Percentiles rank a stretch among this genome's conserved stretches.
Evolutionary conservation across 2,113 vertebrate species (phyloP).

Genomic region (Uria aalge): DNA sequence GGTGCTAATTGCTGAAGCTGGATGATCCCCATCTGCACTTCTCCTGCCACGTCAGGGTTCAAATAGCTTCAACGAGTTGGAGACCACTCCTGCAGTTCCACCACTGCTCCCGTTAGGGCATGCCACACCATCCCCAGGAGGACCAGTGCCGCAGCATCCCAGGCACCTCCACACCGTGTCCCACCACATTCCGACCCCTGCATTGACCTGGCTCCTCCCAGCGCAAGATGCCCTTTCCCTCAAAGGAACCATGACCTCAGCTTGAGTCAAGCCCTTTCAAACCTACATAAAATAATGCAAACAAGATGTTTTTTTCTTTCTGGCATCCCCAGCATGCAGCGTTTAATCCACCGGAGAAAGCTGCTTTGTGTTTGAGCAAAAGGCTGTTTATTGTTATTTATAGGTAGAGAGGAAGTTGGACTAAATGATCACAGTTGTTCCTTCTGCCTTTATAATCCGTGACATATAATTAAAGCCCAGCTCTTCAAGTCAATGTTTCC

Average conservation of each 20-base stretch:
- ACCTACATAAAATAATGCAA: slow-evolving; percentile 6
- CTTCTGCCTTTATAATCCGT: slow-evolving; percentile 1
- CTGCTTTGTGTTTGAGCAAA: slow-evolving; percentile 33
- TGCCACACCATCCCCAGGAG: background rate
- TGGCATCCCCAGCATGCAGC: background rate
- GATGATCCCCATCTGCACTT: background rate
- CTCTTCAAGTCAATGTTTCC: background rate
- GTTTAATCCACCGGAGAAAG: slow-evolving; percentile 21
- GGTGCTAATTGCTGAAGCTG: background rate
- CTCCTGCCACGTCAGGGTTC: background rate
- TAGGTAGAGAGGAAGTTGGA: slow-evolving; percentile 4
- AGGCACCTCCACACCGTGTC: background rate
- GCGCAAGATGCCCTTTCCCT: background rate
- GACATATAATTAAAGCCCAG: background rate
- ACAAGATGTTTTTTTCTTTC: slow-evolving; percentile 36
- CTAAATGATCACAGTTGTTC: slow-evolving; percentile 49
- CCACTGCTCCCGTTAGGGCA: fast-evolving
- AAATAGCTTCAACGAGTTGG: background rate
- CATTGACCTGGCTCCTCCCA: background rate
- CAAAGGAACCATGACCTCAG: background rate
- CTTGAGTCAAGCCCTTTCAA: background rate
- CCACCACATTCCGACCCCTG: background rate
- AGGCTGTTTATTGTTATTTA: slow-evolving; percentile 52
- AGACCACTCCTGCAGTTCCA: background rate
- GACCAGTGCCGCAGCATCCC: background rate